Conservation (phyloP, 2,113 vertebrate species). For the Saguinus midas region DNA sequence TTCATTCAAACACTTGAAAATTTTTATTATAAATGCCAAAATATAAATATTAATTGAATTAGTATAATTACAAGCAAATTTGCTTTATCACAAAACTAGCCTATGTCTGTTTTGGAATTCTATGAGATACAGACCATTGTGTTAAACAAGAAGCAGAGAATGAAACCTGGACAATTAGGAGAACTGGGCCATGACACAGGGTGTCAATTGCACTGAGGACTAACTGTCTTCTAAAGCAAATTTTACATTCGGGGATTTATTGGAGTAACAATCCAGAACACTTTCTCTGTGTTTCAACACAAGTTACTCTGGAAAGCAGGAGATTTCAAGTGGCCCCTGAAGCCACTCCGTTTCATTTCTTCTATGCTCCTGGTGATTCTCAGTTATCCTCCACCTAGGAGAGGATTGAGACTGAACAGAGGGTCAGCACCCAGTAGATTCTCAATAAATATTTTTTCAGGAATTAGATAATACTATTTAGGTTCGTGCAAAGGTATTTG, state of each 20-base stretch:
- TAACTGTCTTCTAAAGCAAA: neutral
- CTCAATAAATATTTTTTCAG: neutral
- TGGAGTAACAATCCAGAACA: neutral
- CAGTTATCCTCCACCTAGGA: neutral
- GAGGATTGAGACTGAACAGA: neutral
- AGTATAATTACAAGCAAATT: neutral
- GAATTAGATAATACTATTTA: neutral
- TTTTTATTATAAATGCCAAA: neutral
- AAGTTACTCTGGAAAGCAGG: neutral
- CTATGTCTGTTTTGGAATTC: neutral
- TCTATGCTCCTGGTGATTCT: neutral
- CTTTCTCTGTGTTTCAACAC: neutral
- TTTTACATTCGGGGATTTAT: neutral
- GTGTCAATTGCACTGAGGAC: rapidly evolving
- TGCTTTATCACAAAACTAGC: neutral
- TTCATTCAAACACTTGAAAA: neutral
- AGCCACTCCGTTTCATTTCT: neutral
- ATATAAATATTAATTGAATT: neutral
- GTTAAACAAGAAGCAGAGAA: neutral
- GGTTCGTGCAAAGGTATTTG: no score
- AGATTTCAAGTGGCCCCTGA: neutral
- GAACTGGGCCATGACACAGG: neutral
- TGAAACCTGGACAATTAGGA: neutral
- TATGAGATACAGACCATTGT: neutral
- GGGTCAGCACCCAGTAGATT: neutral